These are phyloP conservation scores for Endotricha flammealis DNA, from an alignment of 2,888 invertebrate species.

Conservation along the genomic window DNA sequence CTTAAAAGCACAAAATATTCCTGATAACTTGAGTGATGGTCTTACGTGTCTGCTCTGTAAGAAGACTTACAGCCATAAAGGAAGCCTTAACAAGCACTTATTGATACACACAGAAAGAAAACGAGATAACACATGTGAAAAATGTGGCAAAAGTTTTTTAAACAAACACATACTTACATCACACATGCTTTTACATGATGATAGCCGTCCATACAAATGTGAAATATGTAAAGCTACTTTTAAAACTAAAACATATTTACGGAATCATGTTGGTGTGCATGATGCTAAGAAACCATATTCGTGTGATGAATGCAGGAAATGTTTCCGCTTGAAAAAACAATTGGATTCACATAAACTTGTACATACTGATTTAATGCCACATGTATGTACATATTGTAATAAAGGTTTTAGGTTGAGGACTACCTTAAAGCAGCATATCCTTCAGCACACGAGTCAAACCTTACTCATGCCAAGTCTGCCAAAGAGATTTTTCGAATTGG, in stretches of 20 bases:
- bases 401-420: slow-evolving; percentile 83
- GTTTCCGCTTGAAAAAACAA: slow-evolving; percentile 27
- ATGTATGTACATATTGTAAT: slow-evolving; percentile 81
- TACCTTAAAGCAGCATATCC: slow-evolving; percentile 79
- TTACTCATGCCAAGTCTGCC: slow-evolving; percentile 82
- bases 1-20: slow-evolving; percentile 23
- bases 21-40: slow-evolving; percentile 25
- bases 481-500: slow-evolving; percentile 82
- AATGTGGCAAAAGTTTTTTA: slow-evolving; percentile 51
- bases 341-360: slow-evolving; percentile 81
- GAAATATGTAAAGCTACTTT: slow-evolving; percentile 32
- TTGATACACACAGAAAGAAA: slow-evolving; percentile 73
- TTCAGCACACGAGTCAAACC: slow-evolving; percentile 80
- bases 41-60: slow-evolving; percentile 47
- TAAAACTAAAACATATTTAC: slow-evolving; percentile 22
- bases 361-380: slow-evolving; percentile 84
- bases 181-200: slow-evolving; percentile 47
- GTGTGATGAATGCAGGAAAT: slow-evolving; percentile 32
- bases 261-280: slow-evolving; percentile 29
- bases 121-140: slow-evolving; percentile 50
- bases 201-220: slow-evolving; percentile 42
- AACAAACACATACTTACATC: slow-evolving; percentile 37
- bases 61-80: slow-evolving; percentile 42
- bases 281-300: slow-evolving; percentile 23
- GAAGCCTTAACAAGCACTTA: slow-evolving; percentile 67